Evolutionary conservation across 2,888 invertebrate genomes (phyloP).

Genomic region (Heliothis peltigera): DNA sequence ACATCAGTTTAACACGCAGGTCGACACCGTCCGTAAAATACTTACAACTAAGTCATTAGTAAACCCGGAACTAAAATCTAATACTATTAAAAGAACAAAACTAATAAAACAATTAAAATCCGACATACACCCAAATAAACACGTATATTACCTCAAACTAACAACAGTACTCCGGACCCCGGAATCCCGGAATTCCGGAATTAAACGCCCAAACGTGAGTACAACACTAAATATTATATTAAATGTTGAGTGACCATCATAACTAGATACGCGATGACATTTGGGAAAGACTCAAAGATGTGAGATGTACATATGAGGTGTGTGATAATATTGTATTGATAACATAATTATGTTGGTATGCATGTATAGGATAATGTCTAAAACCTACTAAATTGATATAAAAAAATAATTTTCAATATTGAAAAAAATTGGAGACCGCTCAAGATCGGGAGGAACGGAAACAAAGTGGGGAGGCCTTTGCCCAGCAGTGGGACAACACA

Average conservation of each 20-base stretch:
- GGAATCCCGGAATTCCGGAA: conserved; percentile 16
- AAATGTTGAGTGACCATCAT: conserved; percentile 10
- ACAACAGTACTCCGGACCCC: conserved; percentile 25
- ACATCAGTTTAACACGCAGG: not conserved
- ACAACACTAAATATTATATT: conserved; percentile 37
- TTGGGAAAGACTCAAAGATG: not conserved
- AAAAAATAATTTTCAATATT: too few relatives aligned
- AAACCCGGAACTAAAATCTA: not conserved
- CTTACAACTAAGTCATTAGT: not conserved
- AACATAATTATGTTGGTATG: too few relatives aligned
- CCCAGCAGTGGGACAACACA: too few relatives aligned
- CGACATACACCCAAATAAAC: conserved; percentile 11
- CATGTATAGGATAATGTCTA: too few relatives aligned
- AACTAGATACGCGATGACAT: not conserved
- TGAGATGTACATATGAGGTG: too few relatives aligned
- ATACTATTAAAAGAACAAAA: not conserved
- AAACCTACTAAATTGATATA: too few relatives aligned
- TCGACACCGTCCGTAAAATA: not conserved
- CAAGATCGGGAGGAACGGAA: too few relatives aligned
- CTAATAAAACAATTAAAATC: conserved; percentile 7
- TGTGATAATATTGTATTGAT: too few relatives aligned
- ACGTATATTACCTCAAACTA: conserved; percentile 29
- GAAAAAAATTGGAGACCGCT: too few relatives aligned
- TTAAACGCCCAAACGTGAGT: conserved; percentile 13
- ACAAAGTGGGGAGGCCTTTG: too few relatives aligned